These are phyloP conservation scores for Chaetodon trifasciatus DNA, from an alignment of 2,797 vertebrate species.

Conservation along the genomic window DNA sequence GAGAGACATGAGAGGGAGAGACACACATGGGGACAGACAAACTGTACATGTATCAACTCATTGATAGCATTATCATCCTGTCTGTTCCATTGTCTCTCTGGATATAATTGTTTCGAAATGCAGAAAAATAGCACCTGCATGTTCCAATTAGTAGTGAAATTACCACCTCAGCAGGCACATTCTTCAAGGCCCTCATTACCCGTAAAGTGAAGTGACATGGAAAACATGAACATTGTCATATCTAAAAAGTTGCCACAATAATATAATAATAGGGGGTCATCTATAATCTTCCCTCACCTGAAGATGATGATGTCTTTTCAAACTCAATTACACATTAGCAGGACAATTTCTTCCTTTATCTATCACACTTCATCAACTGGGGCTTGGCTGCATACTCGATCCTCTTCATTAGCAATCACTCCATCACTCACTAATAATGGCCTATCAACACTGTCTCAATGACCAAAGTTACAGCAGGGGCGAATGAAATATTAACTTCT, in stretches of 20 bases:
- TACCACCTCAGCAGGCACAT: slow-evolving; percentile 47
- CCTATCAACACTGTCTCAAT: slow-evolving; percentile 83
- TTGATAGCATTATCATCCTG: slow-evolving; percentile 37
- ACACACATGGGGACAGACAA: neutral
- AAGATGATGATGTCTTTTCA: slow-evolving; percentile 83
- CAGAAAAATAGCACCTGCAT: slow-evolving; percentile 44
- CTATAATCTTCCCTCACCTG: slow-evolving; percentile 72
- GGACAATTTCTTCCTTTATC: slow-evolving; percentile 82
- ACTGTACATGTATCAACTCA: slow-evolving; percentile 44
- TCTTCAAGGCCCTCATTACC: slow-evolving; percentile 60
- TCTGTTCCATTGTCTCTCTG: slow-evolving; percentile 30
- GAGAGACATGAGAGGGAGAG: neutral
- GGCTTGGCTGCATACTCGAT: slow-evolving; percentile 72
- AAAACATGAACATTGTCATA: slow-evolving; percentile 71
- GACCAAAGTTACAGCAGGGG: slow-evolving; percentile 79
- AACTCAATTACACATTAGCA: slow-evolving; percentile 84
- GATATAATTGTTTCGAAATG: slow-evolving; percentile 24
- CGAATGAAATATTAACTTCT: slow-evolving; percentile 86
- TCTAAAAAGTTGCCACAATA: slow-evolving; percentile 66
- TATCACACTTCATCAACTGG: slow-evolving; percentile 84
- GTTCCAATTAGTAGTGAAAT: slow-evolving; percentile 60
- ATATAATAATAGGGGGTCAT: slow-evolving; percentile 79
- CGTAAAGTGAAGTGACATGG: slow-evolving; percentile 68
- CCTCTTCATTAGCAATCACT: slow-evolving; percentile 83
- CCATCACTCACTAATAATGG: slow-evolving; percentile 86